Evolutionary conservation across 2,113 vertebrate genomes (phyloP), one percentile per base, ranked within the genome.

Genomic region (Ptychochromis oligacanthus): DNA sequence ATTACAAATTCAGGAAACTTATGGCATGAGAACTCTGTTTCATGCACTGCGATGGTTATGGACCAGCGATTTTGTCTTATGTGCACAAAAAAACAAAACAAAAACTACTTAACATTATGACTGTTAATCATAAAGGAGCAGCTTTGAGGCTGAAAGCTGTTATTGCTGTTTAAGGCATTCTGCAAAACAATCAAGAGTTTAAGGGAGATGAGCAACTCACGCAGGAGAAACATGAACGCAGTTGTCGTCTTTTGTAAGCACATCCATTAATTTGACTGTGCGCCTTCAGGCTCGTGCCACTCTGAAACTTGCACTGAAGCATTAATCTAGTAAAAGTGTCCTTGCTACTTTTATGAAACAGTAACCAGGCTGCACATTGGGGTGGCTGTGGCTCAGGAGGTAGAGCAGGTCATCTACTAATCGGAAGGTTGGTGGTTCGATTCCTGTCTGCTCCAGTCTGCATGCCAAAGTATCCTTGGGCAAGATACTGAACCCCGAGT

Each of bases 21-120:
- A 72, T 49, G 15, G 24, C 28, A 31, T 4, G 4, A 3, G 28
- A 31, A 31, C 40, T 28, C 24, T 43, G 28, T 70, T 49, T 70
- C 43, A 70, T 31, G n/a, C n/a, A n/a, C 65, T 13, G 43, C 49
- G 43, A 28, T 0, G 0, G 49, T 70, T 70, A 70, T 28, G 9
- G 24, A 70, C 6, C 43, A 70, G n/a, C 49, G 65, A 49, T 70
- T 49, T 28, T 49, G 65, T 28, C 11, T 6, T 49, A 70, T 70
- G 0, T 2, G 15, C 64, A 49, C 3, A 15, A 49, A 70, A 70
- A 8, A 52, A 52, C 2, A 20, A 3, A 17, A 52, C 3, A 40
- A 40, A 24, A 43, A 43, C 0, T 15, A 24, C n/a, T n/a, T n/a
- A 43, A 26, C 26, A 67, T 18, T 46, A 67, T 20, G 17, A 6